Evolutionary conservation across 2,113 vertebrate genomes (phyloP).

Genomic region (Tor tambroides): DNA sequence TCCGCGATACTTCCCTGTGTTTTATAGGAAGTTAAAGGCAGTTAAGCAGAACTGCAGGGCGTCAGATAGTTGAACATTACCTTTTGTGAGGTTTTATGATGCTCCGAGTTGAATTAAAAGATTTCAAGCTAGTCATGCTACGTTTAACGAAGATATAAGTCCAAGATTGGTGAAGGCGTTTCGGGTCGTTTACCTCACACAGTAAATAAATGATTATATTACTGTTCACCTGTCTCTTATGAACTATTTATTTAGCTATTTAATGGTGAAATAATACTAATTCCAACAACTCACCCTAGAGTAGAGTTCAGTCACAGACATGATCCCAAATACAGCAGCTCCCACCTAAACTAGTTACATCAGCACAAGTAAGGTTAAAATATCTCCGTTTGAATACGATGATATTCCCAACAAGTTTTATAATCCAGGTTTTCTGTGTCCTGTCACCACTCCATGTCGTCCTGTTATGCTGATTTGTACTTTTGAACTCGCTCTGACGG

Average conservation of each 20-base stretch:
- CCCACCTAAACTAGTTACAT: conserved; percentile 41
- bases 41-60: neutral
- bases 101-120: neutral
- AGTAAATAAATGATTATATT: neutral
- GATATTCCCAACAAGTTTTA: conserved; percentile 48
- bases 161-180: neutral
- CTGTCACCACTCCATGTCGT: conserved; percentile 31
- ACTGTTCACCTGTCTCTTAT: neutral
- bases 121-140: neutral
- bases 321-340: conserved; percentile 51
- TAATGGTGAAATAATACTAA: neutral
- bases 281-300: conserved; percentile 72
- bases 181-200: neutral
- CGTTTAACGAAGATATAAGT: neutral
- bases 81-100: neutral
- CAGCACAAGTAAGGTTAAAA: neutral
- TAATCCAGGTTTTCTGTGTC: conserved; percentile 38
- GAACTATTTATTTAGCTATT: neutral
- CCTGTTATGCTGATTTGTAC: conserved; percentile 46
- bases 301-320: conserved; percentile 79
- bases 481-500: conserved; percentile 29
- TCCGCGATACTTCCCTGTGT: conserved; percentile 5
- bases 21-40: conserved; percentile 14
- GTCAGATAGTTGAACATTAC: neutral
- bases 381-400: conserved; percentile 13